Conservation (phyloP, 2,888 invertebrate genomes). For the Patella caerulea region DNA sequence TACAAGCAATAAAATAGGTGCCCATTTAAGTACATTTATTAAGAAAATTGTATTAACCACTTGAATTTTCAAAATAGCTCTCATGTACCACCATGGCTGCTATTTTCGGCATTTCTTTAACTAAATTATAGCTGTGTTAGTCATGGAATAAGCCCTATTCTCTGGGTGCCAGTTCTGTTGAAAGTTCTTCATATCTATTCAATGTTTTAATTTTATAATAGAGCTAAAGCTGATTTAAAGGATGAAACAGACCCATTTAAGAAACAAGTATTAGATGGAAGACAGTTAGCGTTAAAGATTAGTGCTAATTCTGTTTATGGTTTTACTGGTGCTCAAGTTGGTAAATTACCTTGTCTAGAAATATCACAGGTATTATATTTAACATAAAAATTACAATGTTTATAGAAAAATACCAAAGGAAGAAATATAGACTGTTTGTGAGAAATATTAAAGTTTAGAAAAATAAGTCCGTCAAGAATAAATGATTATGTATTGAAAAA, state of each 20-base stretch:
- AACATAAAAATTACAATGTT: too few relatives aligned
- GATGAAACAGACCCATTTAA: conserved; percentile 95
- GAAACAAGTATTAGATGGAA: conserved; percentile 91
- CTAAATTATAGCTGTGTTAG: neutral
- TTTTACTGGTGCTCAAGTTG: conserved; percentile 98
- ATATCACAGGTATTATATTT: conserved; percentile 82
- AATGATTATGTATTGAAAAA: too few relatives aligned
- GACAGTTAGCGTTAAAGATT: conserved; percentile 97
- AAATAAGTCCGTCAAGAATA: too few relatives aligned
- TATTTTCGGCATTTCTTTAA: neutral
- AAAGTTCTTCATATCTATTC: too few relatives aligned
- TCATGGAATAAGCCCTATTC: neutral
- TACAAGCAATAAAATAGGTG: too few relatives aligned
- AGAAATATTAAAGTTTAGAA: too few relatives aligned
- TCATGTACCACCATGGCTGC: too few relatives aligned
- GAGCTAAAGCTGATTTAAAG: conserved; percentile 93
- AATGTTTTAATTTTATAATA: conserved; percentile 35
- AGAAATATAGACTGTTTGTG: too few relatives aligned
- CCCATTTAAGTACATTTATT: too few relatives aligned
- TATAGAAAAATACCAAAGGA: too few relatives aligned
- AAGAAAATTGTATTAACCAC: too few relatives aligned
- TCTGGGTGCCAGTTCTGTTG: neutral
- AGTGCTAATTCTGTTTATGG: conserved; percentile 99
- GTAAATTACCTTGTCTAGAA: conserved; percentile 94
- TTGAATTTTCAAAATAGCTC: too few relatives aligned